These are phyloP conservation scores for Melipona beecheii DNA, from an alignment of 2,888 invertebrate genomes.

Conservation along the genomic window DNA sequence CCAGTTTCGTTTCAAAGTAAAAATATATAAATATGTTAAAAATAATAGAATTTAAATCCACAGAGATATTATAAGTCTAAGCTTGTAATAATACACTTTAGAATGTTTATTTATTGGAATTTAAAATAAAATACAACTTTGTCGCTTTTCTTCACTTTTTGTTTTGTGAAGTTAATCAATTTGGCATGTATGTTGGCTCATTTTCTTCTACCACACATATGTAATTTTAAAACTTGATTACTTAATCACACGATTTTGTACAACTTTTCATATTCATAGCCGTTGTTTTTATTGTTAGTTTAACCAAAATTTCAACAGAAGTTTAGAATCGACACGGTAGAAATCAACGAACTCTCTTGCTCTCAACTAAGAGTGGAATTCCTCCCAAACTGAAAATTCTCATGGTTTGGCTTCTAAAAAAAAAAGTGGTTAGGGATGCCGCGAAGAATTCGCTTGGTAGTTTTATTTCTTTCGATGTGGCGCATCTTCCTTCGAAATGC, in stretches of 20 bases:
- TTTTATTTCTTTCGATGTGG: slow-evolving; percentile 40
- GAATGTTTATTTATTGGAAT: too few relatives aligned
- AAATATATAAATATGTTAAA: too few relatives aligned
- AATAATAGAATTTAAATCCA: too few relatives aligned
- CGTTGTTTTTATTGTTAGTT: not conserved
- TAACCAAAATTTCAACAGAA: not conserved
- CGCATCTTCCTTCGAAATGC: slow-evolving; percentile 38
- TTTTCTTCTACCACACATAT: too few relatives aligned
- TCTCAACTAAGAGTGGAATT: slow-evolving; percentile 29
- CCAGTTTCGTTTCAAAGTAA: not conserved
- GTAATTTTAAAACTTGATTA: not conserved
- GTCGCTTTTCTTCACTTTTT: too few relatives aligned
- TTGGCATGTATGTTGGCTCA: too few relatives aligned
- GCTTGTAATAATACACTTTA: too few relatives aligned
- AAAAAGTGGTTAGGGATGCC: slow-evolving; percentile 11
- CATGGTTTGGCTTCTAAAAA: slow-evolving; percentile 33
- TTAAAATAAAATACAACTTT: too few relatives aligned
- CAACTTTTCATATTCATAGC: not conserved
- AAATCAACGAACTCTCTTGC: slow-evolving; percentile 30
- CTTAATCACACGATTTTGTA: not conserved
- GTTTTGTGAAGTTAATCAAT: too few relatives aligned
- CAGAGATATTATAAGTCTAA: too few relatives aligned
- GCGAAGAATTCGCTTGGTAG: slow-evolving; percentile 40
- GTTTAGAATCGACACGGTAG: not conserved
- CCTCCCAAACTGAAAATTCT: slow-evolving; percentile 39